phyloP scores from a whole-genome alignment of 2,888 invertebrate genomes.

The Rotaria macrura region DNA sequence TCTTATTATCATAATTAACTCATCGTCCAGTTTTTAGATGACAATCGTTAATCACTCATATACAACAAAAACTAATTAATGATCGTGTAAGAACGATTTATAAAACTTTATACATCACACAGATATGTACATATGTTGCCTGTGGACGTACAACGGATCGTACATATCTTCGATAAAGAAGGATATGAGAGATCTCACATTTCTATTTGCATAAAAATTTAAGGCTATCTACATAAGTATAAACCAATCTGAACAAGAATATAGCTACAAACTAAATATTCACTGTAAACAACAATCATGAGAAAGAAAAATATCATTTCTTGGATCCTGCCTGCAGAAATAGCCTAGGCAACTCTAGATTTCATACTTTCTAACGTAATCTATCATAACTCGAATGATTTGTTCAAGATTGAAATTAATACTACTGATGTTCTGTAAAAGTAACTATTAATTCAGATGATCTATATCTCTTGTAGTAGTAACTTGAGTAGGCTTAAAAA shows the following conservation, averaged over 20 bases:
- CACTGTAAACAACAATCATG: no score
- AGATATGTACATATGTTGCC: background rate
- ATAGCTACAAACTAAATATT: background rate
- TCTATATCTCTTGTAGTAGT: no score
- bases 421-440: no score
- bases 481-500: no score
- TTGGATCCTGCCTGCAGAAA: no score
- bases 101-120: background rate
- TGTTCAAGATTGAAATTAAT: no score
- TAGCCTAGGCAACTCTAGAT: no score
- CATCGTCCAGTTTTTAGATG: background rate
- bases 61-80: background rate
- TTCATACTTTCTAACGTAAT: no score
- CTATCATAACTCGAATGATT: no score
- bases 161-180: background rate
- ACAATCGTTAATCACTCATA: background rate
- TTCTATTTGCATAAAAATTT: background rate
- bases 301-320: no score
- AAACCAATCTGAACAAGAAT: background rate
- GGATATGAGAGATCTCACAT: background rate
- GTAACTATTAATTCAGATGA: no score
- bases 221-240: background rate
- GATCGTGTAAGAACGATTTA: background rate
- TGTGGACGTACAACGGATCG: background rate
- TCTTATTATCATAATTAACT: background rate